Conservation (phyloP, 2,113 vertebrate species). For the Phalacrocorax brasilianus region DNA sequence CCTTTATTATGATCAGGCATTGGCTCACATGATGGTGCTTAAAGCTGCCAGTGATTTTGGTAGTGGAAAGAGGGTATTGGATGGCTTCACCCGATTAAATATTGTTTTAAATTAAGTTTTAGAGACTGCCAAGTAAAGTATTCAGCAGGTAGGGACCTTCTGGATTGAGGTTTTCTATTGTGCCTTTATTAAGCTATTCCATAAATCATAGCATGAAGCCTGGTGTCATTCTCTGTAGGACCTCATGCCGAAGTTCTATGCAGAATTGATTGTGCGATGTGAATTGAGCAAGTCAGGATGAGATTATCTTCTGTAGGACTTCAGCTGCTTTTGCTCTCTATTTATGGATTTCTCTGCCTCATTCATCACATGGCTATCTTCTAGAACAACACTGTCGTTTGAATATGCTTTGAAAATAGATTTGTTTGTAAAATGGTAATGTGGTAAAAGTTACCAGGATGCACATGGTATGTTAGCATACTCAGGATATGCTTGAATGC, state of each 20-base stretch:
- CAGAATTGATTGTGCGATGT: neutral
- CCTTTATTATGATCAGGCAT: neutral
- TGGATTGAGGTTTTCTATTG: neutral
- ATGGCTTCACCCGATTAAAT: neutral
- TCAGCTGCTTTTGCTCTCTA: neutral
- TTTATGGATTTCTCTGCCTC: neutral
- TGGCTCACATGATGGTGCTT: neutral
- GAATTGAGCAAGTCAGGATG: neutral
- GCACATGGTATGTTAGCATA: accelerated
- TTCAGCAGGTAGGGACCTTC: neutral
- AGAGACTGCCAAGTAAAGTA: neutral
- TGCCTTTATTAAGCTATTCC: neutral
- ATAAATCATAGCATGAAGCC: neutral
- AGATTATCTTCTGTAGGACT: neutral
- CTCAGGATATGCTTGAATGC: neutral
- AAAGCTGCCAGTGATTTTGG: neutral
- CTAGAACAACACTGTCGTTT: neutral
- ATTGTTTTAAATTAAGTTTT: neutral
- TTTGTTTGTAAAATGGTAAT: neutral
- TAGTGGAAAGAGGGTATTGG: neutral
- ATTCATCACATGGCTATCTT: neutral
- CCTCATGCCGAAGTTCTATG: neutral
- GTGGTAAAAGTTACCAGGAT: neutral
- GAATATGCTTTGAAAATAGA: neutral
- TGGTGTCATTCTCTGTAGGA: neutral